These are phyloP conservation scores for Dascillus cervinus DNA, from an alignment of 2,888 invertebrate species.

Conservation along the genomic window DNA sequence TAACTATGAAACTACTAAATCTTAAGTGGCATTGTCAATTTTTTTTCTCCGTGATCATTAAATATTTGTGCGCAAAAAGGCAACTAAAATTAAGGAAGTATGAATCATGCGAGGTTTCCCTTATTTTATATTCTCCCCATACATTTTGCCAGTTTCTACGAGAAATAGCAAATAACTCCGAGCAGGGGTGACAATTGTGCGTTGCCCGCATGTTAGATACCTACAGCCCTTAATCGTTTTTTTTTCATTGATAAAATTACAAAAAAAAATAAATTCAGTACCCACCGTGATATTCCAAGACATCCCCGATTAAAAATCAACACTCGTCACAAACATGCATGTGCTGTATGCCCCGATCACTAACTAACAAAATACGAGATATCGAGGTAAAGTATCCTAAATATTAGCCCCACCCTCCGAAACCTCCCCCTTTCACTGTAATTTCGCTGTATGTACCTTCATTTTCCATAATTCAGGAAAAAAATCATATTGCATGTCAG, in stretches of 20 bases:
- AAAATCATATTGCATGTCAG: conserved; percentile 23
- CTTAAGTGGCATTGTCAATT: too few species aligned
- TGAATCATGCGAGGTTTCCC: conserved; percentile 39
- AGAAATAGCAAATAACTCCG: conserved; percentile 32
- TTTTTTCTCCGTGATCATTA: too few species aligned
- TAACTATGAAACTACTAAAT: too few species aligned
- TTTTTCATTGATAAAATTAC: too few species aligned
- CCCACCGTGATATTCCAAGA: too few species aligned
- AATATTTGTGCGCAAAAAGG: conserved; percentile 29
- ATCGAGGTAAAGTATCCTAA: conserved; percentile 22
- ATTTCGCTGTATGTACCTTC: conserved; percentile 13
- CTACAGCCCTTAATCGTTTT: too few species aligned
- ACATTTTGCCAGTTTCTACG: conserved; percentile 32
- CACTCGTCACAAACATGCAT: too few species aligned
- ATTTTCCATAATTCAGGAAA: conserved; percentile 25
- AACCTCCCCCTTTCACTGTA: conserved; percentile 21
- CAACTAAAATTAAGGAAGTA: conserved; percentile 29
- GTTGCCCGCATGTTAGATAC: conserved; percentile 31
- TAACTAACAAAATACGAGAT: conserved; percentile 19
- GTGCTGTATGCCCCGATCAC: conserved; percentile 12
- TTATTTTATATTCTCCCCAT: conserved; percentile 34
- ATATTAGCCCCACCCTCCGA: conserved; percentile 23
- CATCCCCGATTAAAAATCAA: too few species aligned
- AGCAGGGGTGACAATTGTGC: conserved; percentile 27
- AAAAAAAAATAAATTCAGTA: too few species aligned